These are phyloP conservation scores for Phenganax marumi DNA, from an alignment of 92 coral and sea anemone species.

Conservation along the genomic window DNA sequence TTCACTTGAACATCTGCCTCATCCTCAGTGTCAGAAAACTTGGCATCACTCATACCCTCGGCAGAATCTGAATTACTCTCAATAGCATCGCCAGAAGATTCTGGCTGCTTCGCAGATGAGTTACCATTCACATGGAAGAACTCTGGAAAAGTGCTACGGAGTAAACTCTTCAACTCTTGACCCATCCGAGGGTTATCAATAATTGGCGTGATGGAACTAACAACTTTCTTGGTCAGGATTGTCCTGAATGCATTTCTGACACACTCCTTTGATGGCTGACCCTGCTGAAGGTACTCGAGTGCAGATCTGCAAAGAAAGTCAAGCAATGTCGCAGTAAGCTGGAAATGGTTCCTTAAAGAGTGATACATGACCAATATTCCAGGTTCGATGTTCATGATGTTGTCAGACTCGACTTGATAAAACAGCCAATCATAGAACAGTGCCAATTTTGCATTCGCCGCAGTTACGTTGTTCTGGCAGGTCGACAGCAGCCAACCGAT, in stretches of 20 bases:
- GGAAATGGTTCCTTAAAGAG: constrained; percentile 86
- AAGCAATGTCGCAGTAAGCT: constrained; percentile 78
- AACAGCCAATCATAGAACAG: constrained; percentile 95
- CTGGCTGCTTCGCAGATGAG: constrained; percentile 15
- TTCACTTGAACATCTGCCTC: constrained; percentile 73
- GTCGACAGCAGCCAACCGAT: constrained; percentile 97
- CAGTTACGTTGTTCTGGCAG: constrained; percentile 81
- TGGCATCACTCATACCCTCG: constrained; percentile 64
- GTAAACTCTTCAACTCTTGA: constrained; percentile 66
- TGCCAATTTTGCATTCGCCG: constrained; percentile 89
- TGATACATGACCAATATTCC: constrained; percentile 96
- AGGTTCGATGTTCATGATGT: constrained; percentile 97
- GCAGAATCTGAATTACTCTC: constrained; percentile 57
- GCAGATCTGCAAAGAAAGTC: constrained; percentile 84
- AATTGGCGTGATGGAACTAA: constrained; percentile 85
- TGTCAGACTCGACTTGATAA: constrained; percentile 88
- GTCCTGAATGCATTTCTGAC: constrained; percentile 78
- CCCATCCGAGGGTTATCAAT: constrained; percentile 91
- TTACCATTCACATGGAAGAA: constrained; percentile 63
- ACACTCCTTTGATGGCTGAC: constrained; percentile 26
- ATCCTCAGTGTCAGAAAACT: constrained; percentile 97
- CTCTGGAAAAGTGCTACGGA: constrained; percentile 80
- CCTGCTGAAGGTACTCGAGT: constrained; percentile 34
- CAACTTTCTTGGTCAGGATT: constrained; percentile 85
- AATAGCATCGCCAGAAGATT: constrained; percentile 10